Base-by-base conservation (phyloP, 2,888 invertebrate genomes). In the Xylocampa areola region DNA sequence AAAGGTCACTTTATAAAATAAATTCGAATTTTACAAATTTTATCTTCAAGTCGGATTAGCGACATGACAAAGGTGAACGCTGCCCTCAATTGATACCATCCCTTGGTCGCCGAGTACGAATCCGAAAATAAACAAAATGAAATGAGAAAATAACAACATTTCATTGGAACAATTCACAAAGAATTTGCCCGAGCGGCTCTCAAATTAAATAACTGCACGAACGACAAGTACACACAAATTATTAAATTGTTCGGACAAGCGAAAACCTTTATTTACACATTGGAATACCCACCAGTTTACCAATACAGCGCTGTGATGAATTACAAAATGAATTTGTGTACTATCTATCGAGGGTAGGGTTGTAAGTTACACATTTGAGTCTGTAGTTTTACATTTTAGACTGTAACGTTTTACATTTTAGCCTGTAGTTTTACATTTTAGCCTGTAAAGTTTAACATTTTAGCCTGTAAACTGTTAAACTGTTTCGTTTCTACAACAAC, bases 171-270 rank as follows among this genome's bases (percentile, higher is more conserved):
- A 11, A 37, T 45, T 33, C 14, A 35, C n/a, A 49, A 43, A 49
- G 44, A 33, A 49, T 47, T 50, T 35, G 11, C 27, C 8, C 47
- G 36, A 14, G 40, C 36, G 25, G 27, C 25, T 40, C 25, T 25
- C 35, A 30, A 53, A 66, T 66, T 53, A 39, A 60, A 60, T 50
- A 60, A 66, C 49, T 49, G 53, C 29, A 45, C 35, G 17, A 33
- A 29, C 29, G 41, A 17, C 35, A 14, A n/a, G n/a, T 11, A 32
- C 16, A 39, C 23, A 44, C 39, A 36, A 50, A 66, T 49, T 53
- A 50, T 50, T 45, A 45, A 43, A 50, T 39, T 50, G 37, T 30
- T 43, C 13, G 16, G 29, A 17, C 45, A 13, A 41, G 48, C 21
- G 23, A 41, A 36, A 37, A 27, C 21, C 7, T 50, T 45, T 50